Conservation (phyloP, 2,113 vertebrate species). For the Antigone vipio region DNA sequence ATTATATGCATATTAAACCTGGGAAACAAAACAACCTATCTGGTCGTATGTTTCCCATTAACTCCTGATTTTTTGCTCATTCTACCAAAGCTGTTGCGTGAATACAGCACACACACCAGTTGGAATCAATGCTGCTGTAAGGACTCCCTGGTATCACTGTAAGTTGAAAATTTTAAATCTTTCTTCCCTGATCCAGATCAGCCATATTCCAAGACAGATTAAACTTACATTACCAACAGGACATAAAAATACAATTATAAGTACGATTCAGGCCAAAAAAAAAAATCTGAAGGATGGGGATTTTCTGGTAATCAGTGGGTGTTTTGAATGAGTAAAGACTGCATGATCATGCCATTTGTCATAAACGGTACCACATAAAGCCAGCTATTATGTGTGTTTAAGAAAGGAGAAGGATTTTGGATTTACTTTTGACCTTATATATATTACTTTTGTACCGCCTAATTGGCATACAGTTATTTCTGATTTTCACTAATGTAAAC, state of each 20-base stretch:
- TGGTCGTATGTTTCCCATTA: constrained; percentile 78
- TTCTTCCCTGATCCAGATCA: background rate
- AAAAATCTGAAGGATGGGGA: constrained; percentile 57
- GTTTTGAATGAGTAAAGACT: constrained; percentile 68
- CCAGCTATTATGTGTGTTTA: constrained; percentile 31
- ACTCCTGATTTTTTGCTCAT: constrained; percentile 70
- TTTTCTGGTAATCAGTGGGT: constrained; percentile 66
- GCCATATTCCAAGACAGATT: constrained; percentile 15
- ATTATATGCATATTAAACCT: constrained; percentile 72
- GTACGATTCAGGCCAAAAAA: constrained; percentile 46
- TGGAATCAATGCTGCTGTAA: background rate
- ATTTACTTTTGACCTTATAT: constrained; percentile 24
- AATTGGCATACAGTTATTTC: constrained; percentile 14
- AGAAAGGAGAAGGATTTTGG: constrained; percentile 20
- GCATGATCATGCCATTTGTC: constrained; percentile 65
- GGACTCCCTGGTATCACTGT: background rate
- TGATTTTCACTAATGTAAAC: background rate
- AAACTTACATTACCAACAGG: background rate
- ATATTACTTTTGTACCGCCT: background rate
- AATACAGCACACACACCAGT: background rate
- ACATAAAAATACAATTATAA: constrained; percentile 57
- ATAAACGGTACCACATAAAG: constrained; percentile 57
- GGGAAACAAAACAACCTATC: constrained; percentile 70
- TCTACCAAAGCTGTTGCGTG: constrained; percentile 66
- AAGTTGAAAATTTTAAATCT: background rate